These are phyloP conservation scores for Trialeurodes vaporariorum DNA, from an alignment of 1,140 invertebrate genomes.

Conservation along the genomic window DNA sequence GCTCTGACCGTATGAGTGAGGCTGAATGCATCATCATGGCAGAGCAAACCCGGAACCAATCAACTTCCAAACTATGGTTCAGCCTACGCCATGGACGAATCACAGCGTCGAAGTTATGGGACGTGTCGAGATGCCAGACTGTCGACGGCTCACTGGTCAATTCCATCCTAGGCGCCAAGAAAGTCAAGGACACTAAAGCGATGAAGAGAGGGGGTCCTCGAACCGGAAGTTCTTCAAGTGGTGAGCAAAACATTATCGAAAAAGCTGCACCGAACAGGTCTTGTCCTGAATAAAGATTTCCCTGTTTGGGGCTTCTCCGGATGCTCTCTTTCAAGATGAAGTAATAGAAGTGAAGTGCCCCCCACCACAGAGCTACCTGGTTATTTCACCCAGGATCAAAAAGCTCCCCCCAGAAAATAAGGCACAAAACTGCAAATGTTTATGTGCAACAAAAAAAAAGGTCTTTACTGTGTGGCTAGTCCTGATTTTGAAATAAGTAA, in stretches of 20 bases:
- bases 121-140: conserved; percentile 13
- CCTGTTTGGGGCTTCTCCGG: conserved; percentile 35
- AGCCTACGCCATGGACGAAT: conserved; percentile 27
- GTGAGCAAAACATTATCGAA: conserved; percentile 5
- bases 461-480: no score
- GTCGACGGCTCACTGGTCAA: not conserved
- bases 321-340: conserved; percentile 35
- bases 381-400: no score
- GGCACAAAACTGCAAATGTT: no score
- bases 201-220: conserved; percentile 6
- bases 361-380: conserved; percentile 29
- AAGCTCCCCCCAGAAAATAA: no score
- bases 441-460: no score
- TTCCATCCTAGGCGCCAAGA: conserved; percentile 9
- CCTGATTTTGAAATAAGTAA: no score
- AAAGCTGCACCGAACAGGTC: conserved; percentile 18
- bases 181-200: not conserved
- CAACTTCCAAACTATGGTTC: conserved; percentile 17
- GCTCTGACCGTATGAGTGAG: no score
- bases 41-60: conserved; percentile 10
- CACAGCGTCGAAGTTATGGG: conserved; percentile 26
- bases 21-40: no score
- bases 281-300: conserved; percentile 20
- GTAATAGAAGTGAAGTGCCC: conserved; percentile 39
- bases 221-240: conserved; percentile 10